Conservation (phyloP, 2,888 invertebrate species). For the Ligdia adustata region DNA sequence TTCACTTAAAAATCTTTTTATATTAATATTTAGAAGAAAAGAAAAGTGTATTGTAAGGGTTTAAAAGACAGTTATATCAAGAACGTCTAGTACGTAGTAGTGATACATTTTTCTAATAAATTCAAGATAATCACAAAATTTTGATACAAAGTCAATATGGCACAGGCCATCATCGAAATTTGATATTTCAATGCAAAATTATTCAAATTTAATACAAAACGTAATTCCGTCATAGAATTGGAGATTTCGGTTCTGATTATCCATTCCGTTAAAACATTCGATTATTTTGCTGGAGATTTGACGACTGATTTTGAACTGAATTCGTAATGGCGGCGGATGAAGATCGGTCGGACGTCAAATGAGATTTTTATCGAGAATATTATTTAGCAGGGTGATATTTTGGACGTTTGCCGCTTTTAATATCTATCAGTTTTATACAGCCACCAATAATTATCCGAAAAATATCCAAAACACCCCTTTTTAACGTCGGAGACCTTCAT, state of each 20-base stretch:
- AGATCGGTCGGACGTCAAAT: neutral
- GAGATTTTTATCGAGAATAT: neutral
- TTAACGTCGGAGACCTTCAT: too few species aligned
- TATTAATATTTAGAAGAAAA: too few species aligned
- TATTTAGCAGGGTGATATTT: neutral
- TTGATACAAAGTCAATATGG: slow-evolving; percentile 17
- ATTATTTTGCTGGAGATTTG: slow-evolving; percentile 41
- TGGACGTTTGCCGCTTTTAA: too few species aligned
- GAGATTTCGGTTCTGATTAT: slow-evolving; percentile 50
- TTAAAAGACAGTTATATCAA: too few species aligned
- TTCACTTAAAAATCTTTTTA: too few species aligned
- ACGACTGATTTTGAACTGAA: slow-evolving; percentile 33
- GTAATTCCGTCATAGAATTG: slow-evolving; percentile 49
- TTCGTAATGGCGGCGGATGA: slow-evolving; percentile 12
- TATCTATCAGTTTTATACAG: too few species aligned
- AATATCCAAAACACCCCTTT: too few species aligned
- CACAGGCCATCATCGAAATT: slow-evolving; percentile 42
- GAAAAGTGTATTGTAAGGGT: too few species aligned
- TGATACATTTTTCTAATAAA: slow-evolving; percentile 5
- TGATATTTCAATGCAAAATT: slow-evolving; percentile 54
- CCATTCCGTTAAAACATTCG: slow-evolving; percentile 49
- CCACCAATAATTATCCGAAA: too few species aligned
- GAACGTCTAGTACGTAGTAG: neutral
- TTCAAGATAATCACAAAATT: slow-evolving; percentile 15
- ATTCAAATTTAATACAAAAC: slow-evolving; percentile 58